Base-by-base conservation (phyloP, 2,888 invertebrate genomes). In the Dynastes hyllus region DNA sequence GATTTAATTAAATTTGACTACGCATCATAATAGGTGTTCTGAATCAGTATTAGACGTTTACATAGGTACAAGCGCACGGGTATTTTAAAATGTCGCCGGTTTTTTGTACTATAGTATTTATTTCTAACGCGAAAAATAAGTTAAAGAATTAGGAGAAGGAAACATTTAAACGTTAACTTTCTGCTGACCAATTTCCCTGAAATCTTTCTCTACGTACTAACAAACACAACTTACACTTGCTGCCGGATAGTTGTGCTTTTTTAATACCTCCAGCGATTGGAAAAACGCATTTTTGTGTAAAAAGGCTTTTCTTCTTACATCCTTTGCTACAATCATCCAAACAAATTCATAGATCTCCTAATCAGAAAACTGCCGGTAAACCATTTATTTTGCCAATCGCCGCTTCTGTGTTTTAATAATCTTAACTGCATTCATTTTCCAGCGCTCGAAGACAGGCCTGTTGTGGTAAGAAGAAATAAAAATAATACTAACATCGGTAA, bases 401-500 rank as follows among this genome's bases (percentile, higher is more conserved):
- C 51, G 79, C 79, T 79, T 79, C n/a, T 51, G 58, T 65, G 61
- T 77, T 75, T 67, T 77, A 77, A 66, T 79, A 78, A 78, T 76
- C 27, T 76, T 80, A 78, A 80, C 80, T 75, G 55, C 51, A 75
- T 80, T 77, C 66, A 66, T 66, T 80, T 80, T 80, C 40, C 80
- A 80, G 80, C 78, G 29, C 53, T 73, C 63, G 77, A 80, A 78
- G 87, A 87, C 84, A 87, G 86, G 83, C 87, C 88, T 79, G 84
- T 87, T 84, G 88, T 89, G 81, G 88, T 89, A 83, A 86, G 89
- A 84, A 87, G 88, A 84, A 86, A 86, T 85, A 89, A 89, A 87
- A 89, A 86, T 75, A 75, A 75, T 85, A 88, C 88, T 86, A 89
- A 88, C 86, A 82, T 88, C 73, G 88, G 89, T 89, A 87, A 88